A percentile compares a stretch with the other conserved stretches of the same genome.
Evolutionary conservation across 2,797 vertebrate species (phyloP).

Genomic region (Valencia hispanica): DNA sequence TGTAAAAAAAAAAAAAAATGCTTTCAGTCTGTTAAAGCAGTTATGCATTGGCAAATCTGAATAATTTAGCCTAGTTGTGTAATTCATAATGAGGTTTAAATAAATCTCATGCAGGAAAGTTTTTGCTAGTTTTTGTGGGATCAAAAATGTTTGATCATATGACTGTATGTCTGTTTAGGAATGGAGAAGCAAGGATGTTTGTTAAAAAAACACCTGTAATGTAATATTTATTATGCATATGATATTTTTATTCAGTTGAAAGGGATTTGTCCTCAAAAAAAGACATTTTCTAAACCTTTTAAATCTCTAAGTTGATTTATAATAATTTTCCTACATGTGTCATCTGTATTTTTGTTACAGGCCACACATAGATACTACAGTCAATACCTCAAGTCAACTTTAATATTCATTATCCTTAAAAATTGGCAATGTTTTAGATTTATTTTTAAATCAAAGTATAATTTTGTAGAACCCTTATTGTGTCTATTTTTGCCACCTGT

Average conservation of each 20-base stretch:
- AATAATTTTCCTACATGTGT: not conserved
- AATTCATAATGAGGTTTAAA: constrained; percentile 3
- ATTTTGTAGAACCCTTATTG: not conserved
- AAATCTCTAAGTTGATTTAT: not conserved
- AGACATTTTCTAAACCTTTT: not conserved
- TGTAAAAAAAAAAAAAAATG: not conserved
- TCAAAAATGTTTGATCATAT: constrained; percentile 12
- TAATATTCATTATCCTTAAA: not conserved
- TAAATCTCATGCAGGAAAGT: constrained; percentile 22
- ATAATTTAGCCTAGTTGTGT: constrained; percentile 1
- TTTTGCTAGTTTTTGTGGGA: no score
- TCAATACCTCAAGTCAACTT: not conserved
- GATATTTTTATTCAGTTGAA: not conserved
- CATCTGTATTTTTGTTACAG: not conserved
- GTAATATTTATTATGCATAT: not conserved
- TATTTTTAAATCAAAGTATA: not conserved
- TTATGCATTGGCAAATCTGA: constrained; percentile 34
- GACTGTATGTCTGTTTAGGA: not conserved
- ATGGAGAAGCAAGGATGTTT: constrained; percentile 15
- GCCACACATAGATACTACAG: not conserved
- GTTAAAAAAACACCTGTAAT: not conserved
- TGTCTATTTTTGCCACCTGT: not conserved
- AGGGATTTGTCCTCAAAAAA: constrained; percentile 5
- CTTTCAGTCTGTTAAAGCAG: not conserved
- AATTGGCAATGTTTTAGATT: not conserved